phyloP scores from a whole-genome alignment of 2,113 vertebrate species.

The Edolisoma coerulescens region DNA sequence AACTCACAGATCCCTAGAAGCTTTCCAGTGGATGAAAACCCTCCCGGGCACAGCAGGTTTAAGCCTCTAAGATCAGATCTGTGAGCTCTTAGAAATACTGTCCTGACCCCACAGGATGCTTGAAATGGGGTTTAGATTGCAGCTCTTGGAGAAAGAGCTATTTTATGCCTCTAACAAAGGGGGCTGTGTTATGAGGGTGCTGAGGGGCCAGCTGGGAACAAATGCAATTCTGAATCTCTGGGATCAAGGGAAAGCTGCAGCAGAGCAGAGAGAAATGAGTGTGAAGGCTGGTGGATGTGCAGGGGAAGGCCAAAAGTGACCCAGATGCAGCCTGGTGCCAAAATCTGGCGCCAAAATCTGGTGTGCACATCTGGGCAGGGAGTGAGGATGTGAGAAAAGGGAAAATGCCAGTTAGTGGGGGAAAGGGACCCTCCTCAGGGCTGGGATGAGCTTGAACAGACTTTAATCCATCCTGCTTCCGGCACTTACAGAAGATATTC shows the following conservation, averaged over 20 bases:
- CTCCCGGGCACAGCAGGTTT: background rate
- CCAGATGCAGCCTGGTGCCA: background rate
- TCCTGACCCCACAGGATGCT: background rate
- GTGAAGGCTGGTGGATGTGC: background rate
- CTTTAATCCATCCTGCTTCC: background rate
- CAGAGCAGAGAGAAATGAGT: background rate
- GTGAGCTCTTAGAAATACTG: background rate
- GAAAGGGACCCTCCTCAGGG: background rate
- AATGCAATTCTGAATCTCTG: background rate
- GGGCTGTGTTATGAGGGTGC: background rate
- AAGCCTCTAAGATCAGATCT: background rate
- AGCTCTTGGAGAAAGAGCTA: conserved; percentile 25
- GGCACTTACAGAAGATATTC: background rate
- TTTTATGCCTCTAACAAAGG: conserved; percentile 16
- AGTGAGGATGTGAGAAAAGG: background rate
- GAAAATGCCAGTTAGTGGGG: background rate
- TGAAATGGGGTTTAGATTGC: background rate
- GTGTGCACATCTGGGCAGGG: background rate
- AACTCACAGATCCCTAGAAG: background rate
- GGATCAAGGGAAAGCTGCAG: background rate
- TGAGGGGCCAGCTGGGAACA: background rate
- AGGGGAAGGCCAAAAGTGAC: background rate
- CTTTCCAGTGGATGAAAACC: background rate
- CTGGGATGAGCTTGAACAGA: background rate
- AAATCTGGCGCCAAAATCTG: background rate